Conservation (phyloP, 2,113 vertebrate species). For the Motacilla alba region DNA sequence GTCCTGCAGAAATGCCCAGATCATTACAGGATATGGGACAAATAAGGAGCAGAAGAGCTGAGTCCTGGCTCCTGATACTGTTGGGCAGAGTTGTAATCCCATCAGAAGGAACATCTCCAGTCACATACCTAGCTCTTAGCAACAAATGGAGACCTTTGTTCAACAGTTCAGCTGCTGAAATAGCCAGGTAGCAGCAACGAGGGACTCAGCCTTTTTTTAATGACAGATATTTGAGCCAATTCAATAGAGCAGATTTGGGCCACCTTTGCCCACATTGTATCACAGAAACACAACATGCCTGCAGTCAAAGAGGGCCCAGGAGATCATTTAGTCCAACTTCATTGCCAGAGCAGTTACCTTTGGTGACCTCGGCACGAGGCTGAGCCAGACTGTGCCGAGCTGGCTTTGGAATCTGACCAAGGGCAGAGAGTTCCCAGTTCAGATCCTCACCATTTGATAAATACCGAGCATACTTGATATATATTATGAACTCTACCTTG, state of each 20-base stretch:
- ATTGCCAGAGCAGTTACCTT: neutral
- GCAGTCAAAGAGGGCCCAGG: neutral
- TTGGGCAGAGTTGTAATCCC: neutral
- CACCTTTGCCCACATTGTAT: neutral
- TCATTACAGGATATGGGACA: neutral
- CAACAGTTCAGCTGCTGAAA: neutral
- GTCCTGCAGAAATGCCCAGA: neutral
- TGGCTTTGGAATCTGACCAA: neutral
- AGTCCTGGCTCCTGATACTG: neutral
- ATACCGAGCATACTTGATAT: neutral
- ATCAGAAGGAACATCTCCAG: neutral
- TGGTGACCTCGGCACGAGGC: neutral
- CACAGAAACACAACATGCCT: neutral
- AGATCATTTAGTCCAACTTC: neutral
- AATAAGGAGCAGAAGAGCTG: neutral
- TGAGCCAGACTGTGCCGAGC: neutral
- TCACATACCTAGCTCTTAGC: neutral
- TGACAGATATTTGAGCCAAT: neutral
- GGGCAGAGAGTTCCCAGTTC: neutral
- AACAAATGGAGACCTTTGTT: neutral
- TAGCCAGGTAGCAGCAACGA: neutral
- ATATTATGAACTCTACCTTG: neutral
- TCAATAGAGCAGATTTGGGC: neutral
- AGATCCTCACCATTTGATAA: neutral
- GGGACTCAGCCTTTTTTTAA: neutral